Evolutionary conservation across 2,888 invertebrate genomes (phyloP).

Genomic region (Heteromyza rotundicornis): DNA sequence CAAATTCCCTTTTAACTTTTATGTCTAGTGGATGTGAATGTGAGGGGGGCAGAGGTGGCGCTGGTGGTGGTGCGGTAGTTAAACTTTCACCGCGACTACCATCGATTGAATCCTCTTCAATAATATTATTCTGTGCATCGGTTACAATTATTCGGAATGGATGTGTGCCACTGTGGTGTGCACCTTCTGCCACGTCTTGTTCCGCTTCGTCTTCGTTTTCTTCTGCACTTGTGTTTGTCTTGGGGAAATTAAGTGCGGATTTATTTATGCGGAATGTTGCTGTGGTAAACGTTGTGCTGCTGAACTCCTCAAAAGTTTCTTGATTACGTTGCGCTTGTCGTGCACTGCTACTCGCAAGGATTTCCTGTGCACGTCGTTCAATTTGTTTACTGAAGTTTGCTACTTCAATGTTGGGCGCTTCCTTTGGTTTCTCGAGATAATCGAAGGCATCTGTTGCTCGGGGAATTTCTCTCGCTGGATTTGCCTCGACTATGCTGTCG

Average conservation of each 20-base stretch:
- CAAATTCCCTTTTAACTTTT: not conserved
- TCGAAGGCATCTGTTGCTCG: conserved; percentile 20
- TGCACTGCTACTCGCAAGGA: conserved; percentile 36
- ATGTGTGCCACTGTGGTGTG: conserved; percentile 11
- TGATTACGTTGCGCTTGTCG: conserved; percentile 24
- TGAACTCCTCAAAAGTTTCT: not conserved
- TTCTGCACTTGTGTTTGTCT: not conserved
- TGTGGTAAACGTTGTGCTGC: conserved; percentile 6
- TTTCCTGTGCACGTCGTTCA: conserved; percentile 51
- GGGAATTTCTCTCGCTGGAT: not conserved
- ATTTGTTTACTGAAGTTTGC: conserved; percentile 55
- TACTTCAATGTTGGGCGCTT: conserved; percentile 54
- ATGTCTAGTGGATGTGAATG: not conserved
- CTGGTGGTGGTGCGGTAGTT: conserved; percentile 16
- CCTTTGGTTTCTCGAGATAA: conserved; percentile 48
- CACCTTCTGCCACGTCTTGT: not conserved
- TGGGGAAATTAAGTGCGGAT: conserved; percentile 30
- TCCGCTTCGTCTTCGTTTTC: not conserved
- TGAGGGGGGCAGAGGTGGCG: too few relatives aligned
- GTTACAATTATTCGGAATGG: conserved; percentile 60
- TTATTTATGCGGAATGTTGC: conserved; percentile 22
- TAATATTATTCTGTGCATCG: conserved; percentile 59
- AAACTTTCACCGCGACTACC: conserved; percentile 18
- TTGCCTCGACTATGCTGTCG: not conserved
- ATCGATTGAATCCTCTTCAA: conserved; percentile 59